Base-by-base conservation (phyloP, 2,113 vertebrate genomes). In the Piaya cayana region DNA sequence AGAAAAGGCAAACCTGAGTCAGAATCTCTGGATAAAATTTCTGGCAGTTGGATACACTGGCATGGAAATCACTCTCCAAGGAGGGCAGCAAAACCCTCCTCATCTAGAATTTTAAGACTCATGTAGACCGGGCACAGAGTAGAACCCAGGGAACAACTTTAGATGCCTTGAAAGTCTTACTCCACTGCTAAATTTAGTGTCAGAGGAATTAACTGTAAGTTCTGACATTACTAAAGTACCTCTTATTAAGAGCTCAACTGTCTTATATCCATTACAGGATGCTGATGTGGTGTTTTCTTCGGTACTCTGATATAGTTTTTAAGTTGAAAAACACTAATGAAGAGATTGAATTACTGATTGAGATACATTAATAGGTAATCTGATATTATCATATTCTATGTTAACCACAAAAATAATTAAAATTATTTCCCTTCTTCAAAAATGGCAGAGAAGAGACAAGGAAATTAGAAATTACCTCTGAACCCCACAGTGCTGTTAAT, bases 1-100 rank as follows among this genome's bases (percentile, higher is more conserved):
- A 56, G 67, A 96, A 92, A 64, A 67, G 17, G n/a, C 60, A 92
- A 80, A 92, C 37, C 62, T 78, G 91, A 80, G 36, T 82, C 26
- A 64, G 77, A 91, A 89, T 8, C 36, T 80, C 55, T 0, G 0
- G 82, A 53, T 67, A 82, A 78, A 82, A 34, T 68, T 84, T 82
- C 83, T 91, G 74, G 15, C 39, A 45, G 45, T 50, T 62, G 36
- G 47, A 85, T 82, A 49, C 23, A 67, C 14, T 62, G 69, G n/a
- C 63, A 30, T 34, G 72, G 83, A 83, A 52, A 91, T 64, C 1
- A 4, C 47, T 37, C 53, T 90, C 78, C 72, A 71, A 89, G 47
- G 72, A 45, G 30, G 78, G 30, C 30, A 68, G 60, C 62, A 72
- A 82, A 37, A n/a, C 20, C 3, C 21, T 90, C 30, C 27, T 84